Evolutionary conservation across 1,140 invertebrate species (phyloP).

Genomic region (Rhizoglyphus robini): DNA sequence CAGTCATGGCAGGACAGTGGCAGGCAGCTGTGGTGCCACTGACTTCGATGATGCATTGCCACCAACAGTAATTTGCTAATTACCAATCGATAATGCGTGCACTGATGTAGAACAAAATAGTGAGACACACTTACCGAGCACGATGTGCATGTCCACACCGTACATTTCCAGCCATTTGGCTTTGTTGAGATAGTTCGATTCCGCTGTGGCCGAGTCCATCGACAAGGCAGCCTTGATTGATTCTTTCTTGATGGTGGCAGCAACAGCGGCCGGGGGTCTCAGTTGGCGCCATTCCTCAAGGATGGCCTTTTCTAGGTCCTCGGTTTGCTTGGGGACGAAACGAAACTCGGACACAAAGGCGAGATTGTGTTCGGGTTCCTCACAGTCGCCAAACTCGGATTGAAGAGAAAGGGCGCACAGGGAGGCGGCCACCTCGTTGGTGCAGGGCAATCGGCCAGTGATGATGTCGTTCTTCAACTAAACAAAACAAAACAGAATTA

Average conservation of each 20-base stretch:
- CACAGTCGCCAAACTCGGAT: constrained; percentile 95
- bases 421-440: constrained; percentile 75
- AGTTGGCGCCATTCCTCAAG: constrained; percentile 74
- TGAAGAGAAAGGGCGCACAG: constrained; percentile 84
- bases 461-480: constrained; percentile 90
- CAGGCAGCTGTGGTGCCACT: no score
- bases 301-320: constrained; percentile 73
- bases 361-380: constrained; percentile 66
- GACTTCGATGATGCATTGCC: no score
- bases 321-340: constrained; percentile 80
- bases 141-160: constrained; percentile 62
- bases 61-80: no score
- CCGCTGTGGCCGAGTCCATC: constrained; percentile 46
- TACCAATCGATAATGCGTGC: not conserved
- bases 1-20: no score
- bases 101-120: not conserved
- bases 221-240: constrained; percentile 2
- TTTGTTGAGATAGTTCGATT: constrained; percentile 59
- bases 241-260: constrained; percentile 9
- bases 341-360: constrained; percentile 95
- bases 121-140: constrained; percentile 42
- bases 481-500: constrained; percentile 35
- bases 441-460: constrained; percentile 70
- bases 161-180: constrained; percentile 71
- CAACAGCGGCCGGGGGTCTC: constrained; percentile 32